Evolutionary conservation across 2,888 invertebrate species (phyloP).

Genomic region (Trypoxylon attenuatum): DNA sequence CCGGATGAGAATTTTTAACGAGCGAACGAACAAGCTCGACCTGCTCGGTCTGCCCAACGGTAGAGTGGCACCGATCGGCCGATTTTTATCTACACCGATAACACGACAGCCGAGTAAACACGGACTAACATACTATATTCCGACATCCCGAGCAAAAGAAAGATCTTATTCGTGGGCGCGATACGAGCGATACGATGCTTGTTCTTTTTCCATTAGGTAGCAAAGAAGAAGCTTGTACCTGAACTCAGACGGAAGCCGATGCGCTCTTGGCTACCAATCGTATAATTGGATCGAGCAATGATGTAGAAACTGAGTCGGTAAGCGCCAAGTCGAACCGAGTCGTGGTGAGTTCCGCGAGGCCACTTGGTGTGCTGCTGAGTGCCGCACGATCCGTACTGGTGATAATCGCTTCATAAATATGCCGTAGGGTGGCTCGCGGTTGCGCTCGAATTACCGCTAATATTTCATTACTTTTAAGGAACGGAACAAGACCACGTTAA

Average conservation of each 20-base stretch:
- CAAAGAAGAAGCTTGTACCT: background rate
- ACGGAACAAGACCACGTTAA: conserved; percentile 38
- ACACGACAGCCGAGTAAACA: too few species aligned
- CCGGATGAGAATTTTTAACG: too few species aligned
- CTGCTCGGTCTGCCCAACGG: too few species aligned
- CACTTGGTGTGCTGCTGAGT: too few species aligned
- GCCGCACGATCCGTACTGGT: conserved; percentile 38
- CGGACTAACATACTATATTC: too few species aligned
- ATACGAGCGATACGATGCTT: too few species aligned
- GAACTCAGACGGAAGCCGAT: conserved; percentile 20
- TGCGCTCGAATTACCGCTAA: conserved; percentile 40
- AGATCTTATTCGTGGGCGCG: too few species aligned
- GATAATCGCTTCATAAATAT: conserved; percentile 54
- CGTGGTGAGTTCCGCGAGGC: too few species aligned
- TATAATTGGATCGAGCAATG: conserved; percentile 43
- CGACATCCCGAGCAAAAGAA: too few species aligned
- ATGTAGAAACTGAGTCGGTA: conserved; percentile 37
- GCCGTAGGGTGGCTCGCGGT: conserved; percentile 36
- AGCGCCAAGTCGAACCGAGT: background rate
- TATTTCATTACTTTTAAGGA: conserved; percentile 52
- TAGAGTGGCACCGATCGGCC: too few species aligned
- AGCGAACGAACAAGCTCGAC: too few species aligned
- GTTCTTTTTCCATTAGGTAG: background rate
- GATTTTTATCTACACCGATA: too few species aligned
- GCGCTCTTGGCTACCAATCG: conserved; percentile 28